Evolutionary conservation across 2,797 vertebrate genomes (phyloP), one percentile per base, ranked within the genome.

Genomic region (Caiman crocodilus): DNA sequence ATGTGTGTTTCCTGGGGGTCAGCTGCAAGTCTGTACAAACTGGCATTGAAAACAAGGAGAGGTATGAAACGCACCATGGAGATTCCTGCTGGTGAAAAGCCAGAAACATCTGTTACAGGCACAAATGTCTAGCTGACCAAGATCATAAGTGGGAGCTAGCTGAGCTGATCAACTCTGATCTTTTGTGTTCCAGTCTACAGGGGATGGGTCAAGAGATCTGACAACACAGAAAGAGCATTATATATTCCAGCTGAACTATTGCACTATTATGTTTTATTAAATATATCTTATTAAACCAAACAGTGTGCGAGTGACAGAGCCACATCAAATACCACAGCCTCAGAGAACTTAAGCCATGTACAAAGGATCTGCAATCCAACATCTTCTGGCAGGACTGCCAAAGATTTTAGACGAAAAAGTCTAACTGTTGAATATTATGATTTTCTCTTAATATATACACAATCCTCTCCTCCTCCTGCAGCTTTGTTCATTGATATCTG

Each of bases 51-150:
- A 92, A 94, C 93, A 17, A 79, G 92, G 87, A 87, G 20, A 61
- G 55, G 89, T 85, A 95, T 30, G 63, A 93, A 94, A 94, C 32
- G 67, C 59, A 84, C 26, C 32, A 75, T 90, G 87, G 91, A 94
- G 76, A 90, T 85, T 73, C 73, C 89, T 77, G 86, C 82, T 3
- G 0, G 55, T 79, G 80, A 88, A 90, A 93, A 94, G 60, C 65
- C 32, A 75, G 59, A 87, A 88, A 85, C 93, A 93, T 94, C 94
- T 94, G 95, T 64, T 94, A 77, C 84, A 84, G 84, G 82, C 87
- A 92, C 85, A 65, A 59, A 91, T 16, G 67, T 83, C 86, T 94
- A 1, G 0, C 88, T 90, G 88, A 92, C 95, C 92, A 61, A 94
- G 95, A 83, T 88, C 84, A 74, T 59, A 87, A 91, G 90, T 75